Evolutionary conservation across 2,797 vertebrate genomes (phyloP).

Genomic region (Lutjanus campechanus): DNA sequence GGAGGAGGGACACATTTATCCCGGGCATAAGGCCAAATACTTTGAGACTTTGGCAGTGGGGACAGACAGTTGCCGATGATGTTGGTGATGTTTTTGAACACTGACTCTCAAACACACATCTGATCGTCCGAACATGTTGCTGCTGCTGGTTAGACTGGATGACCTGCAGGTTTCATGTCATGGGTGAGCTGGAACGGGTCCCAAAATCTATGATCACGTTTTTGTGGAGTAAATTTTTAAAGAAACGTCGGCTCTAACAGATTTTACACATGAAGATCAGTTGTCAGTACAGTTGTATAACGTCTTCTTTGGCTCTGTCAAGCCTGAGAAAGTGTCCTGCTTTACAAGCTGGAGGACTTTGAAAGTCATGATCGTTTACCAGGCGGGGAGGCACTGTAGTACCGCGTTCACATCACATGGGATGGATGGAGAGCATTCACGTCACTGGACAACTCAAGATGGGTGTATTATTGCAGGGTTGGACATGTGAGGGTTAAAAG

Average conservation of each 20-base stretch:
- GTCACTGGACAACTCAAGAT: background rate
- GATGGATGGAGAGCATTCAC: background rate
- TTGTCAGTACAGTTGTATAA: no score
- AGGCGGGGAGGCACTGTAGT: no score
- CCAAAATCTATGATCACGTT: background rate
- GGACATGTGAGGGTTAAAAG: background rate
- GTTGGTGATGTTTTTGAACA: constrained; percentile 12
- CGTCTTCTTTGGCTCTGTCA: no score
- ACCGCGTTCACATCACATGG: background rate
- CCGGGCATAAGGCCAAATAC: constrained; percentile 28
- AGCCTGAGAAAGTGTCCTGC: no score
- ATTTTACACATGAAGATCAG: background rate
- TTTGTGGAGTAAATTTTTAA: background rate
- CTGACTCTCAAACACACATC: constrained; percentile 11
- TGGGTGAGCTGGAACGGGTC: background rate
- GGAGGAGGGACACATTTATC: constrained; percentile 28
- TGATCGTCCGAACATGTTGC: background rate
- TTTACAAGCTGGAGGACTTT: background rate
- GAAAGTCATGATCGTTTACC: background rate
- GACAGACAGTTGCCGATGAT: constrained; percentile 28
- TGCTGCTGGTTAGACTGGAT: background rate
- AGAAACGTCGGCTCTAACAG: no score
- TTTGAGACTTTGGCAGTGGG: constrained; percentile 24
- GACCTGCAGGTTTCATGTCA: background rate
- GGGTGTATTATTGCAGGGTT: background rate